Percentiles rank a stretch among this genome's conserved stretches.
These are phyloP conservation scores for Aleiodes sp. DNA, from an alignment of 1,140 invertebrate genomes.

Conservation along the genomic window DNA sequence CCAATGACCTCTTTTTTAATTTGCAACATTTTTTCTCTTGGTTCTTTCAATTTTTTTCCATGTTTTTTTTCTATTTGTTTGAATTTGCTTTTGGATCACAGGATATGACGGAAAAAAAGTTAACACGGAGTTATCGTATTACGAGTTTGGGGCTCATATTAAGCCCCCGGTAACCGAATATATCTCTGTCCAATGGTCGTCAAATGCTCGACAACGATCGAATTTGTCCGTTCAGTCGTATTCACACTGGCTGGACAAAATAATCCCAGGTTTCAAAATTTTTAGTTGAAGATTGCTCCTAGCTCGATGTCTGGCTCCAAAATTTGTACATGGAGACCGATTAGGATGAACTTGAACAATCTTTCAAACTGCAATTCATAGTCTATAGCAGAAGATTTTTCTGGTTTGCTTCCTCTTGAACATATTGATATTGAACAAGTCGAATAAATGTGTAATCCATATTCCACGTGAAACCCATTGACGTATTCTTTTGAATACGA, in stretches of 20 bases:
- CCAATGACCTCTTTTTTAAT: slow-evolving; percentile 6
- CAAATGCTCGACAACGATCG: slow-evolving; percentile 57
- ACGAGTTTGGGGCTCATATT: slow-evolving; percentile 53
- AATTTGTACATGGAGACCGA: not conserved
- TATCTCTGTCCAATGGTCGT: slow-evolving; percentile 57
- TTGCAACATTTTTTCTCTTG: slow-evolving; percentile 17
- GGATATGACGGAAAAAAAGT: slow-evolving; percentile 29
- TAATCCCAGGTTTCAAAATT: slow-evolving; percentile 34
- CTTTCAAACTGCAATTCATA: no score
- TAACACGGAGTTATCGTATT: slow-evolving; percentile 56
- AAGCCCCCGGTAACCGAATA: slow-evolving; percentile 57
- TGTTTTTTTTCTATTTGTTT: not conserved
- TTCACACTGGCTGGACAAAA: slow-evolving; percentile 41
- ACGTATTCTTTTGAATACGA: no score
- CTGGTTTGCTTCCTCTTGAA: no score
- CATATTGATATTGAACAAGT: no score
- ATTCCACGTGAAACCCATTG: no score
- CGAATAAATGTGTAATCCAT: no score
- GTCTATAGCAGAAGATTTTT: no score
- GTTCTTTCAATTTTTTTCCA: not conserved
- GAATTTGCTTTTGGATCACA: no score
- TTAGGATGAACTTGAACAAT: no score
- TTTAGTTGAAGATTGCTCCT: not conserved
- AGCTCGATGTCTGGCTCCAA: not conserved
- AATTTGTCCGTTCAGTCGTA: slow-evolving; percentile 53